These are phyloP conservation scores for Hydra vulgaris DNA, from an alignment of 30 jellyfish, hydroid and myxozoan species.

Conservation along the genomic window DNA sequence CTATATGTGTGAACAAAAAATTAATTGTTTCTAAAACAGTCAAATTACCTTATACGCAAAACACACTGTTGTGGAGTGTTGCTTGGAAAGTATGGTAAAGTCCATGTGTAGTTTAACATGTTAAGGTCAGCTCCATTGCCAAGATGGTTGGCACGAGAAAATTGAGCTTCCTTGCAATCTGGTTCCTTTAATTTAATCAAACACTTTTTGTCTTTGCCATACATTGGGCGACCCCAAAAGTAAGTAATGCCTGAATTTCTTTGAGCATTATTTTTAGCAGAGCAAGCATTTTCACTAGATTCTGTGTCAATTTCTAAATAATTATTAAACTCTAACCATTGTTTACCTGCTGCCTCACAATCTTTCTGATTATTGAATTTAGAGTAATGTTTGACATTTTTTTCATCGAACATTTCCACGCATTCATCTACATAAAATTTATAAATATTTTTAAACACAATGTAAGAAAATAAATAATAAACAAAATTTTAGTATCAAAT, in stretches of 20 bases:
- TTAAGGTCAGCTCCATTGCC: constrained; percentile 79
- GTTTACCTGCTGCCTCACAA: constrained; percentile 64
- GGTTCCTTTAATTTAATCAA: constrained; percentile 65
- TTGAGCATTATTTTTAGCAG: constrained; percentile 33
- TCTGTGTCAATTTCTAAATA: constrained; percentile 54
- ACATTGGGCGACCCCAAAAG: constrained; percentile 65
- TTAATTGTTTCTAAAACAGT: too few relatives aligned
- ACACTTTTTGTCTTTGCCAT: constrained; percentile 44
- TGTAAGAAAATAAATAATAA: neutral
- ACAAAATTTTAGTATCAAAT: neutral
- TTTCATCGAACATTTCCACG: constrained; percentile 37
- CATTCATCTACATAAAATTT: constrained; percentile 91
- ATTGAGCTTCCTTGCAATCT: constrained; percentile 55
- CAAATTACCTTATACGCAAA: constrained; percentile 59
- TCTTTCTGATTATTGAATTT: constrained; percentile 53
- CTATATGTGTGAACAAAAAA: too few relatives aligned
- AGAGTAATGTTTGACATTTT: constrained; percentile 32
- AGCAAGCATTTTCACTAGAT: constrained; percentile 48
- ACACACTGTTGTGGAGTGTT: constrained; percentile 52
- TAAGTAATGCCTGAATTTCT: constrained; percentile 23
- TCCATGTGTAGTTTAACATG: constrained; percentile 56
- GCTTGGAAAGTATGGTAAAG: constrained; percentile 80
- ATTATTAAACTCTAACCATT: constrained; percentile 66
- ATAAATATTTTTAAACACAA: too few relatives aligned
- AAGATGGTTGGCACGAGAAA: constrained; percentile 87